A percentile compares a stretch with the other conserved stretches of the same genome.
These are phyloP conservation scores for Pteropus rufus DNA, from an alignment of 2,797 vertebrate genomes.

Conservation along the genomic window DNA sequence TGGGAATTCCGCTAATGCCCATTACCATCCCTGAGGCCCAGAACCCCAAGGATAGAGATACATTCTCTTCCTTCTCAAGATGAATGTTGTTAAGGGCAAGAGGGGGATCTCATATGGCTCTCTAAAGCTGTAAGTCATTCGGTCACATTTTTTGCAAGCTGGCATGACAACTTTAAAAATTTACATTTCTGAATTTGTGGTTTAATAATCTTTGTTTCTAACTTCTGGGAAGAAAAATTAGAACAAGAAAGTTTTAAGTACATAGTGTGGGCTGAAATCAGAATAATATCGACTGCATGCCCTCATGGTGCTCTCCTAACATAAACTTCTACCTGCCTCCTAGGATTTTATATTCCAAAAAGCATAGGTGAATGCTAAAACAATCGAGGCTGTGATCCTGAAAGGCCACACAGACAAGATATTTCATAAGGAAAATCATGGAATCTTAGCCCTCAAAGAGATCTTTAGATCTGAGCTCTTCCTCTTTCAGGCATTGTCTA, in stretches of 20 bases:
- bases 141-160: background rate
- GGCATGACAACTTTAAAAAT: constrained; percentile 41
- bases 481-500: background rate
- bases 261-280: background rate
- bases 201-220: constrained; percentile 28
- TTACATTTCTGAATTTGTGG: constrained; percentile 22
- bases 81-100: background rate
- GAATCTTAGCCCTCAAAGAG: background rate
- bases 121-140: background rate
- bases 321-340: background rate
- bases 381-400: background rate
- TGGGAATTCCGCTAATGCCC: background rate
- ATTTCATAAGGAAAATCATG: background rate
- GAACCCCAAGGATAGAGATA: background rate
- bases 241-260: background rate
- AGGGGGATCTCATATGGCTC: background rate
- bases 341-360: background rate
- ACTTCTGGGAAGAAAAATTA: background rate
- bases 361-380: background rate
- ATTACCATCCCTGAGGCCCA: background rate
- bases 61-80: background rate
- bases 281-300: background rate
- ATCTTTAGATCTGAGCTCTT: background rate
- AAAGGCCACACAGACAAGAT: background rate
- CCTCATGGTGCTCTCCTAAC: background rate